Conservation (phyloP, 2,888 invertebrate species). For the Chymomyza fuscimana region DNA sequence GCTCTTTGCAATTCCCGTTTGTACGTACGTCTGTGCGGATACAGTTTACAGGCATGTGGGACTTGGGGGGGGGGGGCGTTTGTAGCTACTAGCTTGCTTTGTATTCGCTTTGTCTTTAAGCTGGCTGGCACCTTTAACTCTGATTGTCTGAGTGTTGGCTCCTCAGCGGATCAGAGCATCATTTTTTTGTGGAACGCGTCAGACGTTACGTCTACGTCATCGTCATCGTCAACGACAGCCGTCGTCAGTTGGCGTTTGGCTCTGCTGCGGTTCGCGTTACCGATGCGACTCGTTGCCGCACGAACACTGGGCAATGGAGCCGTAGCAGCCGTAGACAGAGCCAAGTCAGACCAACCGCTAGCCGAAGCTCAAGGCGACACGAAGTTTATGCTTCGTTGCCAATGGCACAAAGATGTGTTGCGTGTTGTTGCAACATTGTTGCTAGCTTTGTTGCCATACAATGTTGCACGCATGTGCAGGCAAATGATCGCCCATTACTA, state of each 20-base stretch:
- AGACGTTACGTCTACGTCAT: background rate
- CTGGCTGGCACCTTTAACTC: slow-evolving; percentile 1
- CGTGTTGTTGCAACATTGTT: slow-evolving; percentile 39
- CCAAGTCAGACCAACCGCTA: slow-evolving; percentile 6
- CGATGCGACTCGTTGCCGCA: slow-evolving; percentile 52
- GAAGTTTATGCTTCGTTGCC: slow-evolving; percentile 12
- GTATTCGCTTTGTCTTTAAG: background rate
- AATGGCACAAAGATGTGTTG: slow-evolving; percentile 9
- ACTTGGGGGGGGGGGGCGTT: background rate
- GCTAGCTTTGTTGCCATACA: slow-evolving; percentile 14
- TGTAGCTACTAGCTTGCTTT: background rate
- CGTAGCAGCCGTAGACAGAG: slow-evolving; percentile 21
- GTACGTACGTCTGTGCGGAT: background rate
- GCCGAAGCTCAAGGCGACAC: slow-evolving; percentile 12
- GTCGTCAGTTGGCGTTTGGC: too few relatives aligned
- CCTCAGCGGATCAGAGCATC: background rate
- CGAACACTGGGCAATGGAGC: slow-evolving; percentile 58
- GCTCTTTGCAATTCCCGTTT: slow-evolving; percentile 20
- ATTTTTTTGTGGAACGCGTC: background rate
- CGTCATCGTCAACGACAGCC: background rate
- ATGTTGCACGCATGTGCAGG: slow-evolving; percentile 19
- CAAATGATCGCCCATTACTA: slow-evolving; percentile 51
- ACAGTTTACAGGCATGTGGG: background rate
- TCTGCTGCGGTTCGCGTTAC: slow-evolving; percentile 15
- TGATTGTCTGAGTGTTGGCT: background rate